Evolutionary conservation across 2,113 vertebrate genomes (phyloP), one percentile per base, ranked within the genome.

Genomic region (Varanus komodoensis): DNA sequence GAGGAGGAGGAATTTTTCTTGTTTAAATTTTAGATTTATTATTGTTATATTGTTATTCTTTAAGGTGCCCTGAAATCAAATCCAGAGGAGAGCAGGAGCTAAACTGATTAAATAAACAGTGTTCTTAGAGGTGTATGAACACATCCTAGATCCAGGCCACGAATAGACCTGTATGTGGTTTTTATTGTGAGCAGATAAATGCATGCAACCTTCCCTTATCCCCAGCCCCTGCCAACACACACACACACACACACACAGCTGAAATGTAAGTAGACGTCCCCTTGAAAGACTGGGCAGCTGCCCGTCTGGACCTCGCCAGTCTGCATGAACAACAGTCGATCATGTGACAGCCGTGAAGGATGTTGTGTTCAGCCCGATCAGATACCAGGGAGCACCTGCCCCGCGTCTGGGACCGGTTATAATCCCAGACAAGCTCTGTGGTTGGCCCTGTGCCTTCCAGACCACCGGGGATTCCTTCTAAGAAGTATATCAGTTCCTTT

Each of bases 261-360:
- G 64, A 71, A 38, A 57, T 23, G 54, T 52, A 88, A 73, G 73
- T 57, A 82, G 68, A 12, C 11, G 2, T 54, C 34, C 44, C 68
- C n/a, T 81, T 54, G 50, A 71, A 71, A 8, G 67, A 21, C 32
- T 52, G 50, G 50, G 69, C 84, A 71, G 68, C 84, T 86, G 69
- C 50, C 84, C 54, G 84, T 54, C 69, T 86, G 69, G 32, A n/a
- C 69, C 50, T 57, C 67, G 6, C 7, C 50, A 61, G n/a, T 14
- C 25, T 50, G 38, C 61, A 68, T 64, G 61, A 32, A 50, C 61
- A 87, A 87, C 50, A 48, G 61, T 50, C 29, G 44, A 78, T 52
- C 19, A 21, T 25, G 48, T 86, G 0, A 4, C 0, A 27, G 38
- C 78, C 5, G 0, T 0, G 1, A 68, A 0, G 48, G 34, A n/a